A percentile compares a stretch with the other conserved stretches of the same genome.
Evolutionary conservation across 2,113 vertebrate species (phyloP).

Genomic region (Tragelaphus strepsiceros): DNA sequence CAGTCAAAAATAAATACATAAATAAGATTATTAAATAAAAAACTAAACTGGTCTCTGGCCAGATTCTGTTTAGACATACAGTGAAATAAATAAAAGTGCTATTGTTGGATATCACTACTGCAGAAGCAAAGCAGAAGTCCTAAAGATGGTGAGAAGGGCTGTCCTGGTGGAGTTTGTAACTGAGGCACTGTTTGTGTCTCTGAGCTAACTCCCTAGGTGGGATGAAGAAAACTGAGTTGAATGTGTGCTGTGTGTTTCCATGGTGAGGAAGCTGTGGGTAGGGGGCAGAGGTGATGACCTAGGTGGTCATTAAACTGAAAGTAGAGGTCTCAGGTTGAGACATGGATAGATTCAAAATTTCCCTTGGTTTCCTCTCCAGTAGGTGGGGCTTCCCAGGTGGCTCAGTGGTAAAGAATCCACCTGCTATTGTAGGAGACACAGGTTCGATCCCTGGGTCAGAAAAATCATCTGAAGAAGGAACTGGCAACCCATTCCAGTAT

Average conservation of each 20-base stretch:
- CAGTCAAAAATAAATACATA: not conserved
- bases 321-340: not conserved
- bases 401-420: not conserved
- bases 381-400: not conserved
- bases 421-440: not conserved
- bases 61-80: too few species aligned
- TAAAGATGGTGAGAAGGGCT: too few species aligned
- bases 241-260: not conserved
- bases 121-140: not conserved
- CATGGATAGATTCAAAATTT: not conserved
- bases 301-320: not conserved
- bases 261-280: not conserved
- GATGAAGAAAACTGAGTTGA: not conserved
- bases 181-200: too few species aligned
- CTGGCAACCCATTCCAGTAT: not conserved
- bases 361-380: not conserved
- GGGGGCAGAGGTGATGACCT: too few species aligned
- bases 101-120: rapidly evolving
- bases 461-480: not conserved
- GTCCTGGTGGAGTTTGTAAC: not conserved
- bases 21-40: not conserved
- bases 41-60: not conserved
- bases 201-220: not conserved
- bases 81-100: not conserved
- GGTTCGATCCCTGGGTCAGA: not conserved